Conservation (phyloP, 2,113 vertebrate species). For the Tauraco erythrolophus region DNA sequence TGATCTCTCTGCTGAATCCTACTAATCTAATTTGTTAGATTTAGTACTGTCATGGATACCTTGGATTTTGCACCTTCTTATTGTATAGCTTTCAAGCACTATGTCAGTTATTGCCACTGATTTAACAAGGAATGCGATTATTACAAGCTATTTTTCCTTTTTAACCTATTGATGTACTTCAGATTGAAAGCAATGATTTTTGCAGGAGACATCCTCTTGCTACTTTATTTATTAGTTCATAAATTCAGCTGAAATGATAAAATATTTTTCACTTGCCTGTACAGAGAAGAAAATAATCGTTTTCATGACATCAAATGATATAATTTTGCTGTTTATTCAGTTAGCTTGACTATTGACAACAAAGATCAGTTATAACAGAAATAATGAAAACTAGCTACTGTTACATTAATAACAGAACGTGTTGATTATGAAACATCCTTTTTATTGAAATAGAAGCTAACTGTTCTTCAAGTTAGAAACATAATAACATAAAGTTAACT, state of each 20-base stretch:
- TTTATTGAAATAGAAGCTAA: constrained; percentile 3
- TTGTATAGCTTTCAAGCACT: not conserved
- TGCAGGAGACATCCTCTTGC: not conserved
- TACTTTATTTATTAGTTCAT: constrained; percentile 46
- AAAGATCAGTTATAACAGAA: constrained; percentile 41
- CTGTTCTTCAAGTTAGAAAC: constrained; percentile 17
- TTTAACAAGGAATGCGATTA: not conserved
- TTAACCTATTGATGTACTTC: constrained; percentile 11
- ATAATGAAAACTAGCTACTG: constrained; percentile 29
- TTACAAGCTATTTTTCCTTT: not conserved
- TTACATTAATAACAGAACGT: not conserved
- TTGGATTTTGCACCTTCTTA: not conserved
- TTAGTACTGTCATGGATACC: not conserved
- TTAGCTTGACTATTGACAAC: constrained; percentile 38
- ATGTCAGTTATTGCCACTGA: not conserved
- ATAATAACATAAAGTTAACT: not conserved
- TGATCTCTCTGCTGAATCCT: not conserved
- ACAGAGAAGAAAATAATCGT: not conserved
- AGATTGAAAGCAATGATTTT: constrained; percentile 3
- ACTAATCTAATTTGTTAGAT: not conserved
- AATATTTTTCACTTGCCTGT: constrained; percentile 38
- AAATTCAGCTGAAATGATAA: constrained; percentile 47
- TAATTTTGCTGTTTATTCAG: constrained; percentile 54
- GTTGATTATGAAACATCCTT: constrained; percentile 4
- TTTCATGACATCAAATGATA: constrained; percentile 40